Conservation (phyloP, 2,113 vertebrate species). For the Bufo bufo region DNA sequence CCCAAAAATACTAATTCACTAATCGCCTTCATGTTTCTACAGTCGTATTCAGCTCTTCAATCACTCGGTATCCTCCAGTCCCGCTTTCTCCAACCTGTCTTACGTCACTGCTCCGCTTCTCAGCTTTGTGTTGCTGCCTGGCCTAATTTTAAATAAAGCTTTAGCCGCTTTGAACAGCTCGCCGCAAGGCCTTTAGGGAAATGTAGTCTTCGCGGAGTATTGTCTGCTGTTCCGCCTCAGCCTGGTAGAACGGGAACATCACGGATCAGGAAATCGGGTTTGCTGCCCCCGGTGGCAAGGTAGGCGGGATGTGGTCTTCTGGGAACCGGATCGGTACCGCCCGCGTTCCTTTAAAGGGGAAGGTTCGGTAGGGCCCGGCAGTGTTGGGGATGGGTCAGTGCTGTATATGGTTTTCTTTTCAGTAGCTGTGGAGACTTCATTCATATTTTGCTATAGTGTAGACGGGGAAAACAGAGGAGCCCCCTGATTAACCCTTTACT, state of each 20-base stretch:
- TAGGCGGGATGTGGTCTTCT: neutral
- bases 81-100: neutral
- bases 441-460: neutral
- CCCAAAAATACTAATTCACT: no score
- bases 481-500: neutral
- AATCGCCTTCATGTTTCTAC: no score
- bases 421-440: neutral
- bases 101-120: neutral
- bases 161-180: neutral
- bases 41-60: neutral
- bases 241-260: constrained; percentile 26
- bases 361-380: neutral
- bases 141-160: constrained; percentile 1
- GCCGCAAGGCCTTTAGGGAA: constrained; percentile 36
- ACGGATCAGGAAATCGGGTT: neutral
- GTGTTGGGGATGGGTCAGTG: neutral
- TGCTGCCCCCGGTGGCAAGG: neutral
- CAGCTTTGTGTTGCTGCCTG: neutral
- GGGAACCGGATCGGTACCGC: neutral
- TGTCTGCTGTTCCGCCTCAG: constrained; percentile 19
- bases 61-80: neutral
- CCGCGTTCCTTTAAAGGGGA: neutral
- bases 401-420: neutral
- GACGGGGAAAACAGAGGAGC: neutral
- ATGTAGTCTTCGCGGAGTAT: constrained; percentile 22